phyloP scores from a whole-genome alignment of 2,113 vertebrate species.

The Penelope pileata region DNA sequence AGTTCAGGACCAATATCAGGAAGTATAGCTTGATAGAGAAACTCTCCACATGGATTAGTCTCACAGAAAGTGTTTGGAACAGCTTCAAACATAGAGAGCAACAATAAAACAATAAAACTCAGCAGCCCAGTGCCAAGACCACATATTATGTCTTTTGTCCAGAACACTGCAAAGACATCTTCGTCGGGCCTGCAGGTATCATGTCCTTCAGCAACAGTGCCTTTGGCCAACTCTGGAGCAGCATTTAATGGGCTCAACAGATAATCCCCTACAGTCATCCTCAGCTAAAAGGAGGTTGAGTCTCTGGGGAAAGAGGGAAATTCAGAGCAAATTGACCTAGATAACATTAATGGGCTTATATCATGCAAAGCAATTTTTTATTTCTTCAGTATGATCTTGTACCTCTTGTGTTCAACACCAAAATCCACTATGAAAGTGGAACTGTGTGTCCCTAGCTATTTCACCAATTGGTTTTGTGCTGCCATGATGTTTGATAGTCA shows the following conservation, averaged over 20 bases:
- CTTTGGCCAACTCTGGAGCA: background rate
- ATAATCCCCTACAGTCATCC: background rate
- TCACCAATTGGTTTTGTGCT: background rate
- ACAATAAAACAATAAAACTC: background rate
- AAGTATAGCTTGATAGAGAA: background rate
- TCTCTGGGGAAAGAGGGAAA: background rate
- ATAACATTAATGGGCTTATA: background rate
- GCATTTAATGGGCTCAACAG: constrained; percentile 10
- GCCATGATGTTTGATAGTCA: background rate
- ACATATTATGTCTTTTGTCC: background rate
- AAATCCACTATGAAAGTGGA: background rate
- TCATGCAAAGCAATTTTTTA: background rate
- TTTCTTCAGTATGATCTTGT: background rate
- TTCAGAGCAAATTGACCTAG: background rate
- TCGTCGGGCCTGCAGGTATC: accelerated
- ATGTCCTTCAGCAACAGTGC: background rate
- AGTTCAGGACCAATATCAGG: background rate
- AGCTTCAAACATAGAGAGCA: background rate
- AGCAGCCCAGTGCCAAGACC: background rate
- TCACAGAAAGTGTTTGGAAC: background rate
- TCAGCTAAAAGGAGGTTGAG: background rate
- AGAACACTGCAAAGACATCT: background rate
- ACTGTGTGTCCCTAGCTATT: background rate
- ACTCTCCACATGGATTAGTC: background rate
- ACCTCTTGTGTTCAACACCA: background rate